A percentile compares a stretch with the other conserved stretches of the same genome.
Conservation (phyloP, 2,797 vertebrate genomes). For the Enteromius fasciolatus region DNA sequence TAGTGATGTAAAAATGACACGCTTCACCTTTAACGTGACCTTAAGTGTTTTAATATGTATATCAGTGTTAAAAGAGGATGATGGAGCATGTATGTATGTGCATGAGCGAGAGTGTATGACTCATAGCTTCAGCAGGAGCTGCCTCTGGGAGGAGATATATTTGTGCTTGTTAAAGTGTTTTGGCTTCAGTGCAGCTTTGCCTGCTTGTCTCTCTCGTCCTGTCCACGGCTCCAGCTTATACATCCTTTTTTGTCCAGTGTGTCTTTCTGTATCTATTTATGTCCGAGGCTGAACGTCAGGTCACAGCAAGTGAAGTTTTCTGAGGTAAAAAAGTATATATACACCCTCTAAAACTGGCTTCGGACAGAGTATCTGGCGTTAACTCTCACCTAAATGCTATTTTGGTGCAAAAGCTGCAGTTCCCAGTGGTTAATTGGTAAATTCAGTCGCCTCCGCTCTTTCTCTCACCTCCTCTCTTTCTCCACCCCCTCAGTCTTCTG, state of each 20-base stretch:
- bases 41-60: slow-evolving; percentile 33
- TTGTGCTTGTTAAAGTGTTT: slow-evolving; percentile 63
- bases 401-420: slow-evolving; percentile 5
- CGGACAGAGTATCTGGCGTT: slow-evolving; percentile 3
- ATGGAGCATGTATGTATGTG: slow-evolving; percentile 27
- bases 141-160: slow-evolving; percentile 64
- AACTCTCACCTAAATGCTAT: slow-evolving; percentile 19
- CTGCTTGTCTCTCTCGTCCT: slow-evolving; percentile 47
- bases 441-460: slow-evolving; percentile 38
- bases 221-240: slow-evolving; percentile 28
- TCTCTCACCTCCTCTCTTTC: slow-evolving; percentile 52
- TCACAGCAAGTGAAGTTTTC: slow-evolving; percentile 44
- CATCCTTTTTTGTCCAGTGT: slow-evolving; percentile 38
- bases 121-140: slow-evolving; percentile 60
- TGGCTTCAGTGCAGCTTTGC: slow-evolving; percentile 54
- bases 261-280: slow-evolving; percentile 54
- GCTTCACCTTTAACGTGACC: slow-evolving; percentile 34
- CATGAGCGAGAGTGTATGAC: slow-evolving; percentile 52
- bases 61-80: slow-evolving; percentile 31
- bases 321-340: slow-evolving; percentile 29
- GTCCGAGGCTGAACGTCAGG: slow-evolving; percentile 36
- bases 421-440: slow-evolving; percentile 24
- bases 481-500: slow-evolving; percentile 36
- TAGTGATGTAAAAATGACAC: slow-evolving; percentile 8
- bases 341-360: neutral